Base-by-base conservation (phyloP, 2,797 vertebrate species). In the Peromyscus aztecus region DNA sequence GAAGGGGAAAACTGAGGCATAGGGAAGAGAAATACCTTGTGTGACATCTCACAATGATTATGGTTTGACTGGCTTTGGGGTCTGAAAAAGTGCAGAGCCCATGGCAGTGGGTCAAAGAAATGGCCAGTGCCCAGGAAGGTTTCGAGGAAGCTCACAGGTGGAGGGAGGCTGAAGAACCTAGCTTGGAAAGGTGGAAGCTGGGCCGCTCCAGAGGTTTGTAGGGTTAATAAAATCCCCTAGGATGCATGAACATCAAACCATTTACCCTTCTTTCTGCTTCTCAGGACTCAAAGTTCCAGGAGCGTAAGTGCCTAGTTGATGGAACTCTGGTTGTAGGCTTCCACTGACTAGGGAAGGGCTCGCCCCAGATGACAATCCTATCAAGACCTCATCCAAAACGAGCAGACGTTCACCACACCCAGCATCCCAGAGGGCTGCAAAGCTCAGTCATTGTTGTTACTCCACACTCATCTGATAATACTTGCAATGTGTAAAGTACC, bases 111-210 rank as follows among this genome's bases (percentile, higher is more conserved):
- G 21, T 13, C 37, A 29, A 46, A 65, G 21, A 49, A 37, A 65
- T 65, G 73, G 46, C 13, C 59, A 37, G 59, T 12, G 31, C 14
- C 31, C 27, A 84, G 65, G 65, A 78, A 90, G 14, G 29, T 24
- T 2, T 0, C 0, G 21, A 29, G 57, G 46, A 46, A 61, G 13
- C 2, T 84, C 11, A 24, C 0, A 2, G 11, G 52, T 12, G 24
- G 83, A 59, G 4, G 63, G 82, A 59, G 55, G 17, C 93, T 94
- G 69, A 82, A 83, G 95, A 92, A 59, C 43, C 17, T 21, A 46
- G 57, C 27, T 90, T 52, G 46, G 40, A 59, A 87, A 65, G 49
- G n/a, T 57, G 34, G 24, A 23, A 43, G 27, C 23, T 37, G 19
- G 46, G 63, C 67, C n/a, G 5, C n/a, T 46, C 29, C 29, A 34